These are phyloP conservation scores for Ptyas mucosa DNA, from an alignment of 2,113 vertebrate species.

Conservation along the genomic window DNA sequence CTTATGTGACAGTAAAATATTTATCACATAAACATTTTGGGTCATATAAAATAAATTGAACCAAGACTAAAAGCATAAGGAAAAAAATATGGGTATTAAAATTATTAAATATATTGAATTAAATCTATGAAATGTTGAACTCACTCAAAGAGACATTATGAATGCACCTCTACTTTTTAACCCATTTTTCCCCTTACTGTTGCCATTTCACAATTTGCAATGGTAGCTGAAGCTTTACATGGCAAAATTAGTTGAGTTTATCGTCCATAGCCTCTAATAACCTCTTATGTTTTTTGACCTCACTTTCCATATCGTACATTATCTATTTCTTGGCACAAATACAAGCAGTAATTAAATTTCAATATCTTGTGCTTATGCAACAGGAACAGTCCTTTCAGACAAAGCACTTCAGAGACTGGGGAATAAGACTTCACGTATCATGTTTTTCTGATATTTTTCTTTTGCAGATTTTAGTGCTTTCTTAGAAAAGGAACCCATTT, in stretches of 20 bases:
- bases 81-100: background rate
- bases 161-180: background rate
- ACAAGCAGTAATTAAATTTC: background rate
- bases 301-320: background rate
- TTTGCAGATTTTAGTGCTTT: background rate
- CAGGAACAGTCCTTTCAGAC: background rate
- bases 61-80: background rate
- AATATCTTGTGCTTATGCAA: background rate
- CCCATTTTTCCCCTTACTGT: background rate
- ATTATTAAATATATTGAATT: background rate
- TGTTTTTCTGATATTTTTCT: background rate
- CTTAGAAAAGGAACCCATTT: background rate
- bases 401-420: background rate
- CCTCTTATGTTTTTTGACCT: background rate
- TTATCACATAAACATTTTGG: background rate
- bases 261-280: background rate
- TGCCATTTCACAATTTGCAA: background rate
- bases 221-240: background rate
- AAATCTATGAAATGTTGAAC: background rate
- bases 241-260: background rate
- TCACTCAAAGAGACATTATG: background rate
- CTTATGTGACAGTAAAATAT: background rate
- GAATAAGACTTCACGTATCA: background rate
- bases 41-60: background rate
- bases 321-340: background rate